A percentile compares a stretch with the other conserved stretches of the same genome.
These are phyloP conservation scores for Plectropomus leopardus DNA, from an alignment of 2,113 vertebrate genomes.

Conservation along the genomic window DNA sequence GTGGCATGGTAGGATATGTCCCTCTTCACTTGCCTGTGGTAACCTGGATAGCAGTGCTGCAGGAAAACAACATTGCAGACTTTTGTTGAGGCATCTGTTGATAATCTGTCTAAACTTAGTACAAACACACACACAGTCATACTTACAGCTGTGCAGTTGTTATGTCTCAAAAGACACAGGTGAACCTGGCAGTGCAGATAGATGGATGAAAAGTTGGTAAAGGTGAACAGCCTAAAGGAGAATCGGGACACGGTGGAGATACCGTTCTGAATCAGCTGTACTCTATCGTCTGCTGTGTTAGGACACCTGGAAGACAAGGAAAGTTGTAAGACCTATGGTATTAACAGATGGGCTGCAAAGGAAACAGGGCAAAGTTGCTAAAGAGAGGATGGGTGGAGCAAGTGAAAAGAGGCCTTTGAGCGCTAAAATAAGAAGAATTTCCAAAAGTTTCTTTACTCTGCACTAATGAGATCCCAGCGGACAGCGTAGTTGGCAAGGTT, in stretches of 20 bases:
- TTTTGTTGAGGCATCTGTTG: not conserved
- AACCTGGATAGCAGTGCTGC: too few relatives aligned
- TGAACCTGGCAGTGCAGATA: too few relatives aligned
- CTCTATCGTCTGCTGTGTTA: too few relatives aligned
- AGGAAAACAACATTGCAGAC: slow-evolving; percentile 7
- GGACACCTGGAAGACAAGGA: too few relatives aligned
- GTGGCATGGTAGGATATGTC: too few relatives aligned
- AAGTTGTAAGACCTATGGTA: not conserved
- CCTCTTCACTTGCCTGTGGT: too few relatives aligned
- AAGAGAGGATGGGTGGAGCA: not conserved
- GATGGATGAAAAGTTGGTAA: too few relatives aligned
- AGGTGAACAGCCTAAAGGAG: too few relatives aligned
- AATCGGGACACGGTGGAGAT: too few relatives aligned
- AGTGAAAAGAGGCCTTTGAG: not conserved
- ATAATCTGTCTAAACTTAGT: not conserved
- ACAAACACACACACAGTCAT: too few relatives aligned
- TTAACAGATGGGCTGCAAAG: not conserved
- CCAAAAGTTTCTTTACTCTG: slow-evolving; percentile 53
- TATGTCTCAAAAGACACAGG: slow-evolving; percentile 71
- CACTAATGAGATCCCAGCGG: slow-evolving; percentile 76
- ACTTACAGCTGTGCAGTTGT: slow-evolving; percentile 73
- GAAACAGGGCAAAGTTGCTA: not conserved
- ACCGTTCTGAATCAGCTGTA: too few relatives aligned
- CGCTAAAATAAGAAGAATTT: not conserved
- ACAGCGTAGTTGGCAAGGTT: slow-evolving; percentile 39